Evolutionary conservation across 2,888 invertebrate genomes (phyloP).

Genomic region (Drosophila multiciliata): DNA sequence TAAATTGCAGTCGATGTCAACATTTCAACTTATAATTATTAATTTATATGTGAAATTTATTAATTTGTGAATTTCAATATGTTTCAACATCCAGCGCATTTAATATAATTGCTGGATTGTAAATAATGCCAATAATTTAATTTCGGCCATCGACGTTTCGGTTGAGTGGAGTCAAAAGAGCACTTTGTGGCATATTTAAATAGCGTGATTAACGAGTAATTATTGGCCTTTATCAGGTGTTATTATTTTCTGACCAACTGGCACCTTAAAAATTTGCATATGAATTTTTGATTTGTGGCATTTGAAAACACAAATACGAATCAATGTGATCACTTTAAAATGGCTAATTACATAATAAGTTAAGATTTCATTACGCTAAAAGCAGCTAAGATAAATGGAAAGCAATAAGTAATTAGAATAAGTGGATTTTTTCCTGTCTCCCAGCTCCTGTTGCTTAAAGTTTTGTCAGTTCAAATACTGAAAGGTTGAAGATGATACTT

Average conservation of each 20-base stretch:
- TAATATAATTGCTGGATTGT: neutral
- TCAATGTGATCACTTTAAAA: constrained; percentile 13
- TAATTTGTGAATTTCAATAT: neutral
- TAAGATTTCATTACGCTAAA: neutral
- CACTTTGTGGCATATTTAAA: constrained; percentile 26
- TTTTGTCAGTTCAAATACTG: neutral
- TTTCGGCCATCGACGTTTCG: neutral
- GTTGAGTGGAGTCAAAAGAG: neutral
- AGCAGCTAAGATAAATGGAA: neutral
- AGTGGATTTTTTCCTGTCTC: neutral
- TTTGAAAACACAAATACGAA: neutral
- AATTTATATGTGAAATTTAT: neutral
- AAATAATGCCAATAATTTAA: constrained; percentile 1
- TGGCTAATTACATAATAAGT: neutral
- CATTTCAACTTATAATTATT: neutral
- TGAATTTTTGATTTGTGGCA: neutral
- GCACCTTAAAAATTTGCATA: neutral
- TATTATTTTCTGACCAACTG: constrained; percentile 14
- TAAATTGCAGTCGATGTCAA: neutral
- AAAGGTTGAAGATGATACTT: neutral
- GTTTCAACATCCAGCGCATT: neutral
- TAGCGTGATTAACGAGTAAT: constrained; percentile 9
- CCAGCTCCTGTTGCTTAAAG: neutral
- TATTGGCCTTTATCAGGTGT: constrained; percentile 19
- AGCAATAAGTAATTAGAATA: neutral